Percentiles rank a stretch among this genome's conserved stretches.
phyloP scores from a whole-genome alignment of 2,797 vertebrate genomes.

The Acipenser ruthenus region DNA sequence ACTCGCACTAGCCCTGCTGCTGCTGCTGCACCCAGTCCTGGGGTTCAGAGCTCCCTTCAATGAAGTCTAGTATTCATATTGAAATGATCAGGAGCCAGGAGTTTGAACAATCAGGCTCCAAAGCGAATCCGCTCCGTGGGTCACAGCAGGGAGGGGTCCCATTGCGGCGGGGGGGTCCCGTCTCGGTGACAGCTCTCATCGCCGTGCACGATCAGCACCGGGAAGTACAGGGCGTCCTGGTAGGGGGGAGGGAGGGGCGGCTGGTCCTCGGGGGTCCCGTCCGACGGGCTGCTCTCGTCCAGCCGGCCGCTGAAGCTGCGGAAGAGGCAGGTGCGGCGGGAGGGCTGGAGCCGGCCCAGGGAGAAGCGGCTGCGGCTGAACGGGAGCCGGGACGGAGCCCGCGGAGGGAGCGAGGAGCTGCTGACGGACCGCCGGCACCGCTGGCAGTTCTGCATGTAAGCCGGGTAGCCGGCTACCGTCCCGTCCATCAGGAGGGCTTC shows the following conservation, averaged over 20 bases:
- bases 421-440: constrained; percentile 53
- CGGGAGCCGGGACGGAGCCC: constrained; percentile 41
- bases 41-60: too few species aligned
- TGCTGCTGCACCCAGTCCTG: too few species aligned
- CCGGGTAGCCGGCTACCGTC: constrained; percentile 30
- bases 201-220: constrained; percentile 59
- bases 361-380: constrained; percentile 66
- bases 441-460: constrained; percentile 58
- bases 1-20: too few species aligned
- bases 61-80: too few species aligned
- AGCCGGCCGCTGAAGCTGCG: constrained; percentile 50
- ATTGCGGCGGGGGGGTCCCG: background rate
- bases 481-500: constrained; percentile 62
- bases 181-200: constrained; percentile 57
- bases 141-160: too few species aligned
- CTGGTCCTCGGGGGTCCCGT: constrained; percentile 24
- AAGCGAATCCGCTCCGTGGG: too few species aligned
- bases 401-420: constrained; percentile 56
- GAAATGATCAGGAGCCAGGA: too few species aligned
- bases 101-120: too few species aligned
- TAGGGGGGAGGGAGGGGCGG: constrained; percentile 57
- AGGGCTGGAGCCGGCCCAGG: constrained; percentile 38
- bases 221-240: constrained; percentile 60
- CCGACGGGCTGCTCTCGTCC: constrained; percentile 38
- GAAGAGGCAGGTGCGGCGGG: constrained; percentile 43